Percentiles rank a stretch among this genome's conserved stretches.
phyloP scores from a whole-genome alignment of 2,113 vertebrate genomes.

The Catharus fuscescens region DNA sequence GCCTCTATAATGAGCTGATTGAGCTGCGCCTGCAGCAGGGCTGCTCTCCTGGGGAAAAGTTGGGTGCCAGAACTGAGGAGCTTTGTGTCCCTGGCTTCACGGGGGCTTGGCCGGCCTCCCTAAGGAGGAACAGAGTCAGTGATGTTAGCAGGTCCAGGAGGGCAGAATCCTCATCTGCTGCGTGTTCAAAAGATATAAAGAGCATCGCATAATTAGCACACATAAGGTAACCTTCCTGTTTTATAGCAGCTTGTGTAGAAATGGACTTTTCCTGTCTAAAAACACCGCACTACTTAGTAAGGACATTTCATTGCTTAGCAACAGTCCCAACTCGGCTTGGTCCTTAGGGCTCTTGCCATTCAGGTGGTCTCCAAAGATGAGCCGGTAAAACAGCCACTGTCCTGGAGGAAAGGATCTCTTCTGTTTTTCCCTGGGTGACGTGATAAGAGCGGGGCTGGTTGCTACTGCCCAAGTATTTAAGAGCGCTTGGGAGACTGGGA shows the following conservation, averaged over 20 bases:
- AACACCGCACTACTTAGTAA: background rate
- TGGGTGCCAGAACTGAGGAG: constrained; percentile 22
- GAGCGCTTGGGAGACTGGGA: background rate
- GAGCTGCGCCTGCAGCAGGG: constrained; percentile 20
- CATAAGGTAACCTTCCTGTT: background rate
- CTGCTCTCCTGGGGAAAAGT: constrained; percentile 48
- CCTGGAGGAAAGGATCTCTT: background rate
- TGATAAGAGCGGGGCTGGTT: background rate
- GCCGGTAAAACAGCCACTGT: background rate
- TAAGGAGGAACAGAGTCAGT: background rate
- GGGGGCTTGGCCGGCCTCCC: background rate
- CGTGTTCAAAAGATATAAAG: background rate
- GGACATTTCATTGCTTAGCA: background rate
- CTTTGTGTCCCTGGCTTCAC: background rate
- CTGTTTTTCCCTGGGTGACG: background rate
- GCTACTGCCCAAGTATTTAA: background rate
- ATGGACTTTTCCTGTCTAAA: background rate
- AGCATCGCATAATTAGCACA: background rate
- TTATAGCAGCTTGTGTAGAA: background rate
- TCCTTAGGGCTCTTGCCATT: background rate
- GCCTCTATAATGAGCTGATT: background rate
- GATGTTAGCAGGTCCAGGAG: background rate
- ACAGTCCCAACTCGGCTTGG: background rate
- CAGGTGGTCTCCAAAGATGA: background rate
- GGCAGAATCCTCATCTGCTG: background rate